Evolutionary conservation across 2,888 invertebrate genomes (phyloP), one percentile per base, ranked within the genome.

Genomic region (Sphaerophoria rueppellii): DNA sequence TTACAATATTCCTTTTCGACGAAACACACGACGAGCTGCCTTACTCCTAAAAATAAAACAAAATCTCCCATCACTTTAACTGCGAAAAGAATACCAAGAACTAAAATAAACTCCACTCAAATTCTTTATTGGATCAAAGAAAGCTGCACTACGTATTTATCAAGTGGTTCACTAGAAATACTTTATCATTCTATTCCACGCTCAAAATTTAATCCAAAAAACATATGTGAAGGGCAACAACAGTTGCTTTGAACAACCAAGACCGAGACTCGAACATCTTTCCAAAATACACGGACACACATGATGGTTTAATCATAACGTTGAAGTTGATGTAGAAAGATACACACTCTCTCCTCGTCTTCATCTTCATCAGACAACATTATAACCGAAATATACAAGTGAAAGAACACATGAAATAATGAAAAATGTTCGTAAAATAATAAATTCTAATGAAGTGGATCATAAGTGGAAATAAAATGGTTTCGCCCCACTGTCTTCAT

Each of bases 371-470:
- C 24, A 32, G 48, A 35, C 40, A 58, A 52, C 24, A 71, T 52
- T 24, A 14, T 54, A 65, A 16, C 34, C 5, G 35, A 57, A n/a
- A 24, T 40, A 40, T 32, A 55, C 2, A 12, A 43, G 43, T 43
- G 12, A 11, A 12, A 43, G 63, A 73, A 24, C 16, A 57, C 37
- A 82, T 46, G 55, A 67, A 46, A 52, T 65, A 69, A 77, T 81
- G 85, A 77, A 85, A 80, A 85, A 80, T 80, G 69, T 73, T 80
- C 72, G 35, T 78, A 70, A 78, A 86, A 86, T 86, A 86, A 86
- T 86, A 86, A 86, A 86, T 86, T 86, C 86, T 86, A 86, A 86
- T 86, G 82, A 86, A 86, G 86, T 86, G 77, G 77, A 82, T 86
- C 86, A 86, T 82, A 86, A 86, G 86, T 82, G 86, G 82, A 48